Evolutionary conservation across 2,888 invertebrate genomes (phyloP).

Genomic region (Tetrapedia diversipes): DNA sequence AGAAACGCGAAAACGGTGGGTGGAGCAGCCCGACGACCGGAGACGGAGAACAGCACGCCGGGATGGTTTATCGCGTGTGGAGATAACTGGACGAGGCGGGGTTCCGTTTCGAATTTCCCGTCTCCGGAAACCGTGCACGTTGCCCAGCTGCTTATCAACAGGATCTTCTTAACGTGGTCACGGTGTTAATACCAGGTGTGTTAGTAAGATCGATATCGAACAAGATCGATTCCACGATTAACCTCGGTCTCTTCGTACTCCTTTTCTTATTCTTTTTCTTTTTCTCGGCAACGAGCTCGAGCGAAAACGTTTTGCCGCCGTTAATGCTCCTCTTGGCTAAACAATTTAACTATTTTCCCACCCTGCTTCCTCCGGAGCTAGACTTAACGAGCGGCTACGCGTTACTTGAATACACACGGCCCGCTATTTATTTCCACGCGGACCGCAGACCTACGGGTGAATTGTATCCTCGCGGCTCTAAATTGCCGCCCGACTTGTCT

Average conservation of each 20-base stretch:
- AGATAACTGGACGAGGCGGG: conserved; percentile 57
- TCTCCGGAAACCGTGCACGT: not conserved
- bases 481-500: conserved; percentile 6
- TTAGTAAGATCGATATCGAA: conserved; percentile 11
- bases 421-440: conserved; percentile 14
- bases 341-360: conserved; percentile 35
- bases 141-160: conserved; percentile 10
- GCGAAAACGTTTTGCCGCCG: conserved; percentile 4
- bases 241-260: not conserved
- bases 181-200: too few relatives aligned
- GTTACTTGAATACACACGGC: conserved; percentile 44
- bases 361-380: too few relatives aligned
- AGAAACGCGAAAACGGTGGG: conserved; percentile 11
- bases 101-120: conserved; percentile 36
- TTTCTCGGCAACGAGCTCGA: not conserved
- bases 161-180: conserved; percentile 3
- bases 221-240: not conserved
- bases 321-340: conserved; percentile 27
- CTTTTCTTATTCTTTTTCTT: too few relatives aligned
- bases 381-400: conserved; percentile 43
- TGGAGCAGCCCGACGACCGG: conserved; percentile 8
- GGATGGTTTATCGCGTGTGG: conserved; percentile 56
- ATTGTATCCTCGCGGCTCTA: conserved; percentile 41
- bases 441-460: not conserved
- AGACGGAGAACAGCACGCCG: conserved; percentile 13